phyloP scores from a whole-genome alignment of 2,113 vertebrate genomes.

The Oncorhynchus tshawytscha region DNA sequence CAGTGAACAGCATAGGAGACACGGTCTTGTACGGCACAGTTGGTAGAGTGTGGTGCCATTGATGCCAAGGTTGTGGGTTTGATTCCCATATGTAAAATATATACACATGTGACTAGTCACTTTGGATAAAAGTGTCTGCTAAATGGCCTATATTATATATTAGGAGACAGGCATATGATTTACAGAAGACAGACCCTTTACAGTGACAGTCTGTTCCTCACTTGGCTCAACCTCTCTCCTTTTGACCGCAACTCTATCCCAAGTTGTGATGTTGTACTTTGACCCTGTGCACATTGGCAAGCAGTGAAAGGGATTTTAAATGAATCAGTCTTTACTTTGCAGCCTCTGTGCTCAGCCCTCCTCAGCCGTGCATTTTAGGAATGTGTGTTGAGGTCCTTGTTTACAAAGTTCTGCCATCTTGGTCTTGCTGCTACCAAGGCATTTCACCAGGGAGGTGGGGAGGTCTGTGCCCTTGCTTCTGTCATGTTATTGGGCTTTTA shows the following conservation, averaged over 20 bases:
- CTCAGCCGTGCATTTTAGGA: slow-evolving; percentile 71
- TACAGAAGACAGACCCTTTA: too few species aligned
- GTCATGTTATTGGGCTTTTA: neutral
- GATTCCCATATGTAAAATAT: too few species aligned
- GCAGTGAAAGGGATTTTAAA: slow-evolving; percentile 58
- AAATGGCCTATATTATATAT: too few species aligned
- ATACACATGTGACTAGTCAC: too few species aligned
- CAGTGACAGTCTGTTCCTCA: neutral
- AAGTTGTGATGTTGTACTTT: slow-evolving; percentile 57
- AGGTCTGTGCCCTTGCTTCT: neutral
- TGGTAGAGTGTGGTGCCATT: too few species aligned
- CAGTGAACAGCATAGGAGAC: too few species aligned
- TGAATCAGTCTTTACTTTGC: slow-evolving; percentile 48
- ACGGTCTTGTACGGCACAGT: too few species aligned
- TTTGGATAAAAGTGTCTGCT: too few species aligned
- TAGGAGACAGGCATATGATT: too few species aligned
- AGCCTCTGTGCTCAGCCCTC: slow-evolving; percentile 15
- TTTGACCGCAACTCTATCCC: too few species aligned
- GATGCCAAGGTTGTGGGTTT: too few species aligned
- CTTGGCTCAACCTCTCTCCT: neutral
- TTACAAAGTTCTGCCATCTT: neutral
- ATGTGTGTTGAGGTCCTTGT: slow-evolving; percentile 53
- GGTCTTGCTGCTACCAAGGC: neutral
- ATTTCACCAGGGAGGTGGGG: neutral
- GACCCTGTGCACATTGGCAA: slow-evolving; percentile 67